phyloP scores from a whole-genome alignment of 2,797 vertebrate species.

The Lacerta agilis region DNA sequence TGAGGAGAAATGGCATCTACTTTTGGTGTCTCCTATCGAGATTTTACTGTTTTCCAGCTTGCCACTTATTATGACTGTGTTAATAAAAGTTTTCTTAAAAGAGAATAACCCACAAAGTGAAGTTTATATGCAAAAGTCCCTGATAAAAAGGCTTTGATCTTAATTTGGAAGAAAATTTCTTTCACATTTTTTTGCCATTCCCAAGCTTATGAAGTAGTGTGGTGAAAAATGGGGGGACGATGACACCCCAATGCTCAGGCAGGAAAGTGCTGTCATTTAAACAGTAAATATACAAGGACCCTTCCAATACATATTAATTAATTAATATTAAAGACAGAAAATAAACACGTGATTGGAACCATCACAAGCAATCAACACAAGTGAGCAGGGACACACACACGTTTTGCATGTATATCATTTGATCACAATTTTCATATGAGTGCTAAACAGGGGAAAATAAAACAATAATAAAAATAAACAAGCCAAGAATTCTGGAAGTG shows the following conservation, averaged over 20 bases:
- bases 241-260: conserved; percentile 49
- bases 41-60: conserved; percentile 64
- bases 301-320: too few species aligned
- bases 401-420: too few species aligned
- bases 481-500: too few species aligned
- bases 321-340: too few species aligned
- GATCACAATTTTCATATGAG: too few species aligned
- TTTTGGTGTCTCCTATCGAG: conserved; percentile 43
- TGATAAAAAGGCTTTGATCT: conserved; percentile 62
- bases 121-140: conserved; percentile 60
- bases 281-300: neutral
- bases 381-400: too few species aligned
- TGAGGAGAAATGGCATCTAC: conserved; percentile 34
- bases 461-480: too few species aligned
- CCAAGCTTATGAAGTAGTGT: conserved; percentile 56
- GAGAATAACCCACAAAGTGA: conserved; percentile 61
- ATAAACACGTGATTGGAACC: too few species aligned
- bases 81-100: conserved; percentile 53
- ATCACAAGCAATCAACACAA: too few species aligned
- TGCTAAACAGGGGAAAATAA: too few species aligned
- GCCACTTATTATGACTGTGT: conserved; percentile 60
- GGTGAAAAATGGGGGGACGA: conserved; percentile 39
- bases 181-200: conserved; percentile 62
- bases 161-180: conserved; percentile 66
- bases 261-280: conserved; percentile 58